Evolutionary conservation across 2,888 invertebrate genomes (phyloP).

Genomic region (Spialia ferax): DNA sequence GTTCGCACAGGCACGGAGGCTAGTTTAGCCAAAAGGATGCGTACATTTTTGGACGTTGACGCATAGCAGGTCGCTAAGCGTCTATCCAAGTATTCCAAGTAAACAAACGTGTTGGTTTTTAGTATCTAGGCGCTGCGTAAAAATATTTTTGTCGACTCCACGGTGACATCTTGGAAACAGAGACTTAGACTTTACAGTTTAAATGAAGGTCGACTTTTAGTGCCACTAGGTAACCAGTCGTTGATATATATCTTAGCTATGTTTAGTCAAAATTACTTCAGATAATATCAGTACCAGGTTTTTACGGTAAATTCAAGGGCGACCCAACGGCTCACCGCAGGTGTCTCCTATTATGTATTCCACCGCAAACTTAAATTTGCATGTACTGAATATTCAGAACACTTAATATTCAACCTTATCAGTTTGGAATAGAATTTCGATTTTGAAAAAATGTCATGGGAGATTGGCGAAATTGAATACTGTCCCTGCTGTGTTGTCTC

Average conservation of each 20-base stretch:
- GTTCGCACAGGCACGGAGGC: too few species aligned
- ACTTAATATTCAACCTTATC: conserved; percentile 40
- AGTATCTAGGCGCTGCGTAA: too few species aligned
- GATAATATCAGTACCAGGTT: conserved; percentile 36
- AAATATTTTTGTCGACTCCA: too few species aligned
- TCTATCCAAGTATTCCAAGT: too few species aligned
- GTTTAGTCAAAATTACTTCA: conserved; percentile 30
- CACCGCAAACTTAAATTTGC: conserved; percentile 42
- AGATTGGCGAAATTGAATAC: conserved; percentile 27
- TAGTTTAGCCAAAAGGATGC: too few species aligned
- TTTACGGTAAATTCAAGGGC: conserved; percentile 35
- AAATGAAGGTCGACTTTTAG: conserved; percentile 4
- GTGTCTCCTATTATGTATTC: conserved; percentile 46
- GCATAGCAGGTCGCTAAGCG: too few species aligned
- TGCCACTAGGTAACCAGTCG: conserved; percentile 24
- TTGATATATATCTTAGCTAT: conserved; percentile 29
- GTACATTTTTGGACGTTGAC: too few species aligned
- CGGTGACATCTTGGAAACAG: too few species aligned
- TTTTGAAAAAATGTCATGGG: conserved; percentile 28
- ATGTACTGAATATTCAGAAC: conserved; percentile 38
- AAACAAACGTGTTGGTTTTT: too few species aligned
- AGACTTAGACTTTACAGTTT: not conserved
- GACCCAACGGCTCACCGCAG: conserved; percentile 46
- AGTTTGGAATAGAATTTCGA: conserved; percentile 34
- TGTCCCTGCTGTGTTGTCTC: conserved; percentile 16